Conservation (phyloP, 1,140 invertebrate species). For the Papilio machaon region DNA sequence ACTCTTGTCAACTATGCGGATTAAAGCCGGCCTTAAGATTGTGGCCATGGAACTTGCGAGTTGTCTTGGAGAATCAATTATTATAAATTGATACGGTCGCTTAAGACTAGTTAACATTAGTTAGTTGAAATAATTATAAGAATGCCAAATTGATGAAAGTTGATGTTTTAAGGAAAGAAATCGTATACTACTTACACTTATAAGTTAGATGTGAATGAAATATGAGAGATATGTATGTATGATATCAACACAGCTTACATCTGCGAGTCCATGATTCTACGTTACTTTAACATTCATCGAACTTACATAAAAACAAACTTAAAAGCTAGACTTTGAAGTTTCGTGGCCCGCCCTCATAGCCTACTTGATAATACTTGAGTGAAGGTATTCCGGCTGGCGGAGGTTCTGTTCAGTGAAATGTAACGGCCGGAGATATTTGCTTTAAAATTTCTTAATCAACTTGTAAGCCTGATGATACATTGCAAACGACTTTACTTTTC, state of each 20-base stretch:
- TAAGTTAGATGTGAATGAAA: too few species aligned
- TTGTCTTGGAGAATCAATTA: background rate
- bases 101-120: too few species aligned
- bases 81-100: too few species aligned
- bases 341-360: slow-evolving; percentile 49
- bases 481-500: background rate
- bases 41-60: slow-evolving; percentile 45
- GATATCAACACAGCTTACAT: too few species aligned
- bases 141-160: too few species aligned
- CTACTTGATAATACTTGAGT: slow-evolving; percentile 68
- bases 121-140: too few species aligned
- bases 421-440: slow-evolving; percentile 62
- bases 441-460: slow-evolving; percentile 58
- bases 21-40: slow-evolving; percentile 50
- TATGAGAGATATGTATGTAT: too few species aligned
- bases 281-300: too few species aligned
- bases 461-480: slow-evolving; percentile 51
- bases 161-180: too few species aligned
- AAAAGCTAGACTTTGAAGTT: slow-evolving; percentile 34
- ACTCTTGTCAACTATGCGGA: slow-evolving; percentile 64
- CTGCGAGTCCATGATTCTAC: too few species aligned
- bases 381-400: slow-evolving; percentile 69
- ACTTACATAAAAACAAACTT: background rate
- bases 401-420: slow-evolving; percentile 56
- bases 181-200: too few species aligned